A percentile compares a stretch with the other conserved stretches of the same genome.
These are phyloP conservation scores for Amphimedon queenslandica DNA, from an alignment of 37 sponge, comb jelly and placozoan species.

Conservation along the genomic window DNA sequence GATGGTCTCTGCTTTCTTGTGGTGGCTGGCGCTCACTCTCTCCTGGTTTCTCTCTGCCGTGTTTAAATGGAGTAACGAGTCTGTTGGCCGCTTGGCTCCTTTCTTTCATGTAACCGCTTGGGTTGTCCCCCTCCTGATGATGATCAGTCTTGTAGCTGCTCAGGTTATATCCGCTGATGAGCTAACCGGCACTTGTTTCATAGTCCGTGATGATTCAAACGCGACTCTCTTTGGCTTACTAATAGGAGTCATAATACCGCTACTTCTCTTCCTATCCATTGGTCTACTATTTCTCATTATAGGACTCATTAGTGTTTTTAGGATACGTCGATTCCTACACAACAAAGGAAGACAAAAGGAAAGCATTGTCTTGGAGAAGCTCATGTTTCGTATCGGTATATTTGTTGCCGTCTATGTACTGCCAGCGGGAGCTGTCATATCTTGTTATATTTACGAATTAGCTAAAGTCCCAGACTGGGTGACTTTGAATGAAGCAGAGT, in stretches of 20 bases:
- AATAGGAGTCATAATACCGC: conserved; percentile 70
- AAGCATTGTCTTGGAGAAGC: conserved; percentile 67
- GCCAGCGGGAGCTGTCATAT: conserved; percentile 78
- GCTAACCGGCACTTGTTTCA: conserved; percentile 66
- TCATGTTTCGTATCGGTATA: conserved; percentile 85
- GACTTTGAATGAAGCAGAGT: background rate
- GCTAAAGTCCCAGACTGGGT: conserved; percentile 40
- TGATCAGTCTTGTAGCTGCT: conserved; percentile 45
- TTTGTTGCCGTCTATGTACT: conserved; percentile 78
- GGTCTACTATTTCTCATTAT: conserved; percentile 52
- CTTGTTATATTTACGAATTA: conserved; percentile 70
- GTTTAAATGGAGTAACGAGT: conserved; percentile 83
- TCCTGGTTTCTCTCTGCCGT: conserved; percentile 88
- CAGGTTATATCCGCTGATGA: conserved; percentile 67
- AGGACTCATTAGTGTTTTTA: conserved; percentile 52
- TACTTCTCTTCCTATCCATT: conserved; percentile 25
- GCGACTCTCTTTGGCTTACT: conserved; percentile 46
- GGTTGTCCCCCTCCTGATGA: conserved; percentile 68
- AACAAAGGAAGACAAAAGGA: conserved; percentile 48
- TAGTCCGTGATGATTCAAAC: conserved; percentile 35
- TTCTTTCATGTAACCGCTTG: conserved; percentile 79
- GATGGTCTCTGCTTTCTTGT: conserved; percentile 70
- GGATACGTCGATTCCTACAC: conserved; percentile 43
- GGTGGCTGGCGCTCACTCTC: conserved; percentile 88
- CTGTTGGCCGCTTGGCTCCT: conserved; percentile 57